Conservation (phyloP, 1,140 invertebrate species). For the Zeugodacus cucurbitae region DNA sequence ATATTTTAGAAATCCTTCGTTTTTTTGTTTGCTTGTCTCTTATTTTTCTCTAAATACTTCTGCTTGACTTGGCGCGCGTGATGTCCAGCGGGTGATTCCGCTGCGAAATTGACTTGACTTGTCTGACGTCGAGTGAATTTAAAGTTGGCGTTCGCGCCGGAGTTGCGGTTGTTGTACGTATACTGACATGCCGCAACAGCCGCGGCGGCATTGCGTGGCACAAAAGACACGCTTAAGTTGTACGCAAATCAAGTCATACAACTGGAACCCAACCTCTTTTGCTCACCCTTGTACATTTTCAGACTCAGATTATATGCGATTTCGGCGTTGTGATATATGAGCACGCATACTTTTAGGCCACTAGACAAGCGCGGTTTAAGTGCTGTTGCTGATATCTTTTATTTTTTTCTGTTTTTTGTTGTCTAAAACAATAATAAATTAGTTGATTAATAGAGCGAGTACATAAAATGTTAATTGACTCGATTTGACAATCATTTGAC, state of each 20-base stretch:
- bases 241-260: background rate
- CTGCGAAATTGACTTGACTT: constrained; percentile 35
- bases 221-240: background rate
- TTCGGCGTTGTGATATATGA: background rate
- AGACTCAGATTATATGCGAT: background rate
- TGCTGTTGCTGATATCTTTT: background rate
- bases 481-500: constrained; percentile 29
- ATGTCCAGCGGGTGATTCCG: constrained; percentile 61
- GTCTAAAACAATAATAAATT: constrained; percentile 24
- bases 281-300: background rate
- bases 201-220: background rate
- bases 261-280: background rate
- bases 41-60: background rate
- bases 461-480: constrained; percentile 36
- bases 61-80: constrained; percentile 47
- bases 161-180: background rate
- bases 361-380: background rate
- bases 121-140: background rate
- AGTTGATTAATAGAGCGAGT: constrained; percentile 14
- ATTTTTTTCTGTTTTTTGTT: background rate
- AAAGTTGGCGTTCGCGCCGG: background rate
- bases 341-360: background rate
- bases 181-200: background rate
- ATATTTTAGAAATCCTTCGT: background rate
- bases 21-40: background rate